phyloP scores from a whole-genome alignment of 2,888 invertebrate species.

The Ctena decussata region DNA sequence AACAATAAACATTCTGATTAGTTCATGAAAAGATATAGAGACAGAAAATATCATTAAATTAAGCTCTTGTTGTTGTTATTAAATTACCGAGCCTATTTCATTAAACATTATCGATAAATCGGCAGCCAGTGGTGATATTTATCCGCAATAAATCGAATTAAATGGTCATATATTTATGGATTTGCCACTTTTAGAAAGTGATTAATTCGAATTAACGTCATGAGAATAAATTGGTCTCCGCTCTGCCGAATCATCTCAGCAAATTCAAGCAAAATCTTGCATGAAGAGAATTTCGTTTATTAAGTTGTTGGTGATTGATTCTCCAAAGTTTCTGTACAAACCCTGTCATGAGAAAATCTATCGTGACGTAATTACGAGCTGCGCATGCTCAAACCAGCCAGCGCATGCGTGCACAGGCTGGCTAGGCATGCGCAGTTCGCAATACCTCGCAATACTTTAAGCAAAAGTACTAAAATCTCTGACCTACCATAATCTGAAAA shows the following conservation, averaged over 20 bases:
- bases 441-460: too few species aligned
- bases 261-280: conserved; percentile 17
- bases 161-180: conserved; percentile 63
- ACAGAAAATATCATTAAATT: conserved; percentile 52
- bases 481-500: too few species aligned
- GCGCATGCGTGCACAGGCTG: too few species aligned
- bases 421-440: too few species aligned
- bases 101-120: conserved; percentile 67
- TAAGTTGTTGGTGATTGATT: conserved; percentile 6
- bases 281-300: neutral
- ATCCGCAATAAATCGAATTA: conserved; percentile 60
- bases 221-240: conserved; percentile 46
- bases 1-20: conserved; percentile 42
- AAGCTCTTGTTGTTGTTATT: conserved; percentile 61
- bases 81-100: conserved; percentile 52
- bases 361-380: too few species aligned
- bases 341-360: too few species aligned
- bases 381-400: too few species aligned
- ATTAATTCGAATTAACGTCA: conserved; percentile 69
- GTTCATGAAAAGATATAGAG: conserved; percentile 68
- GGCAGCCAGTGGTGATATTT: conserved; percentile 56
- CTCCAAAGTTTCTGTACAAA: too few species aligned
- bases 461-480: too few species aligned
- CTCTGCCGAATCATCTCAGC: conserved; percentile 3
- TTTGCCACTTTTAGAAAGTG: conserved; percentile 63